Conservation (phyloP, 2,797 vertebrate genomes). For the Dipus sagitta region DNA sequence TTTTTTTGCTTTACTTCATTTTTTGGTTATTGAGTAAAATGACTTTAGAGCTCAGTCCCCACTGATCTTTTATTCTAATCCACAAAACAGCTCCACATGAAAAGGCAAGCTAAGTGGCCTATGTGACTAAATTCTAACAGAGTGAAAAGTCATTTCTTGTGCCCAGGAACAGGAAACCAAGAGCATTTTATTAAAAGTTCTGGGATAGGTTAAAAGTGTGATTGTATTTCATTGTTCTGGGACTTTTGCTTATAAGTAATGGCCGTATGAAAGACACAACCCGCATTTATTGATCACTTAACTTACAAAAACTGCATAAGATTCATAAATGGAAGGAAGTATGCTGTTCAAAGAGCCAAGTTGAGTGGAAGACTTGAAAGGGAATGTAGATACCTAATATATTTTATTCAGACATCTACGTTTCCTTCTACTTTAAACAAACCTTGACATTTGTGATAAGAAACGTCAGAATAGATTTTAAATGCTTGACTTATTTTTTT, state of each 20-base stretch:
- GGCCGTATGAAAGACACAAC: slow-evolving; percentile 2
- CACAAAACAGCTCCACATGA: not conserved
- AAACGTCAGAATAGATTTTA: not conserved
- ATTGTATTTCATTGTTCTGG: not conserved
- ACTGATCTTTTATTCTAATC: slow-evolving; percentile 29
- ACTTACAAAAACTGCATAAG: not conserved
- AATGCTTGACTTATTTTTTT: not conserved
- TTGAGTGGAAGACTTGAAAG: not conserved
- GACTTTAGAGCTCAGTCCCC: not conserved
- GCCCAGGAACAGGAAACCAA: not conserved
- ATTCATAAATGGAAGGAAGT: not conserved
- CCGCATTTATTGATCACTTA: not conserved
- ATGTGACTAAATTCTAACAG: not conserved
- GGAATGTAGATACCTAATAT: not conserved
- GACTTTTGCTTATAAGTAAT: slow-evolving; percentile 10
- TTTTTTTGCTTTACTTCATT: not conserved
- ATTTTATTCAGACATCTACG: not conserved
- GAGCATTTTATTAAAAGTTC: slow-evolving; percentile 21
- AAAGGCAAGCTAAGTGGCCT: not conserved
- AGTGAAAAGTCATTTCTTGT: not conserved
- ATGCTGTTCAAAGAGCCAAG: not conserved
- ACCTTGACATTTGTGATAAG: slow-evolving; percentile 29
- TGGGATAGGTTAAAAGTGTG: not conserved
- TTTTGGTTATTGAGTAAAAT: slow-evolving; percentile 32
- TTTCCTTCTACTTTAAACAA: not conserved